These are phyloP conservation scores for Muntiacus muntjak DNA, from an alignment of 2,113 vertebrate genomes.

Conservation along the genomic window DNA sequence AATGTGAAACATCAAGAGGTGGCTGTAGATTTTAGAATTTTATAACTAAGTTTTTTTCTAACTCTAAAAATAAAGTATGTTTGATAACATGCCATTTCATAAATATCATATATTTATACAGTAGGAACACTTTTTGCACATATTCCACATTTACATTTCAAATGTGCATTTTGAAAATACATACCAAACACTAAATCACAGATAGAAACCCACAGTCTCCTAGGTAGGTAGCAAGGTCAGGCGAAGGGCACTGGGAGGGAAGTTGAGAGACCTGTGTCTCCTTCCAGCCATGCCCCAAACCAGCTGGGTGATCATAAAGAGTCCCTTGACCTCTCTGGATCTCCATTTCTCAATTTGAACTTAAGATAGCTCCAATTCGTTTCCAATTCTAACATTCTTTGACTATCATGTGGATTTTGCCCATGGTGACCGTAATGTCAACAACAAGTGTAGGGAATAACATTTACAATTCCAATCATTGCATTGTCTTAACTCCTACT, in stretches of 20 bases:
- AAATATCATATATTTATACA: neutral
- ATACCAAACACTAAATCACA: neutral
- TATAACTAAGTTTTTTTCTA: neutral
- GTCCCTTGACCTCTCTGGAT: neutral
- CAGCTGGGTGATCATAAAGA: neutral
- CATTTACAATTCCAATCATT: neutral
- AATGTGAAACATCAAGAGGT: neutral
- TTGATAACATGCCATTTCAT: slow-evolving; percentile 1
- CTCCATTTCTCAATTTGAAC: neutral
- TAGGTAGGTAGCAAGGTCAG: slow-evolving; percentile 23
- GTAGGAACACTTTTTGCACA: neutral
- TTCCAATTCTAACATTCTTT: neutral
- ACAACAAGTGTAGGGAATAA: neutral
- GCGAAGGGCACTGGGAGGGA: neutral
- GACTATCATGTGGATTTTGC: neutral
- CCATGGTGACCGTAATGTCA: neutral
- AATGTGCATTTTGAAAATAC: neutral
- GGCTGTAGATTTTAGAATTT: slow-evolving; percentile 10
- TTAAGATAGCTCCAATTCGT: neutral
- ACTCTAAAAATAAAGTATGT: slow-evolving; percentile 8
- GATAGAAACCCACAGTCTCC: neutral
- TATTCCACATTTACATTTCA: slow-evolving; percentile 10
- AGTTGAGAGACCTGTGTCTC: neutral
- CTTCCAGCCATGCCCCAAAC: neutral
- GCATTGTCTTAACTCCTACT: neutral